phyloP scores from a whole-genome alignment of 2,888 invertebrate species.

The Thecocarcelia acutangulata region DNA sequence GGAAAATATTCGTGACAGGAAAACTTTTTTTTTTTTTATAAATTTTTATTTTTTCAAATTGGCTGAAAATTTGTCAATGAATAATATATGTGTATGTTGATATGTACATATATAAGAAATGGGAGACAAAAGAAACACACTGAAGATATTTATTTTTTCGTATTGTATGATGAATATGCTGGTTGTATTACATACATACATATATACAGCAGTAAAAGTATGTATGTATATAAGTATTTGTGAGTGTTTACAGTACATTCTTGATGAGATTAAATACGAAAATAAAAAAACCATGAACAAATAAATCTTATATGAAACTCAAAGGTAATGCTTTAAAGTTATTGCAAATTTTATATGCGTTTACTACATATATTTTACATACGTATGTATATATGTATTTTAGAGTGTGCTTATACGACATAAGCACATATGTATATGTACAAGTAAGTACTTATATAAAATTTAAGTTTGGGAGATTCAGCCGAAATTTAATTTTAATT shows the following conservation, averaged over 20 bases:
- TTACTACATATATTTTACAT: too few relatives aligned
- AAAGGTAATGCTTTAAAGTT: slow-evolving; percentile 6
- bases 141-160: slow-evolving; percentile 10
- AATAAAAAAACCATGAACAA: slow-evolving; percentile 4
- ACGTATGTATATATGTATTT: too few relatives aligned
- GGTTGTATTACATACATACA: not conserved
- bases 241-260: not conserved
- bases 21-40: slow-evolving; percentile 10
- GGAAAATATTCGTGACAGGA: slow-evolving; percentile 37
- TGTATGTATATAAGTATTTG: too few relatives aligned
- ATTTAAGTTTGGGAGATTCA: too few relatives aligned
- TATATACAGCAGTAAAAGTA: not conserved
- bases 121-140: slow-evolving; percentile 36
- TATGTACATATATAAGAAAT: too few relatives aligned
- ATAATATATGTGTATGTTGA: slow-evolving; percentile 11
- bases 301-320: not conserved
- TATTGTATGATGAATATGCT: not conserved
- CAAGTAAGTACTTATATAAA: too few relatives aligned
- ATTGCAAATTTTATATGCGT: not conserved
- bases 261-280: slow-evolving; percentile 23
- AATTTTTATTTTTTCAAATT: slow-evolving; percentile 47
- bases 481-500: too few relatives aligned
- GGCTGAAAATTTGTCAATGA: slow-evolving; percentile 62
- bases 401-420: too few relatives aligned
- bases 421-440: too few relatives aligned